Base-by-base conservation (phyloP, 2,888 invertebrate species). In the Pandemis heparana region DNA sequence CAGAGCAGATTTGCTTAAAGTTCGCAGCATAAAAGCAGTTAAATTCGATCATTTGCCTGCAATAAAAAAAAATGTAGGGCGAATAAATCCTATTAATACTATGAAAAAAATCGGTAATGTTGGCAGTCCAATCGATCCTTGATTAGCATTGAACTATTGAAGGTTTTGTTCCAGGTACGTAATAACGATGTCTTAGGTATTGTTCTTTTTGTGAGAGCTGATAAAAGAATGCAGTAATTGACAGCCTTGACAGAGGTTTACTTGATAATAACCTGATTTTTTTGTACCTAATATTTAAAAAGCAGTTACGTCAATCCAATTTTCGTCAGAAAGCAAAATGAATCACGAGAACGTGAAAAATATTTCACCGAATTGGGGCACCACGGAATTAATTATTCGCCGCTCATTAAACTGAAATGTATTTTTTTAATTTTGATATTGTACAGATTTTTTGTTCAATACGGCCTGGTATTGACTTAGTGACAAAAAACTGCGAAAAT, bases 11-110 rank as follows among this genome's bases (percentile, higher is more conserved):
- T 53, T 16, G 65, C 39, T 53, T 53, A 43, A 59, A 59, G 59
- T 67, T 48, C 14, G 14, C 70, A n/a, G 53, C 53, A 46, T 63
- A 56, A 63, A 70, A 63, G 38, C 41, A n/a, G 70, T 66, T 71
- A 56, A 32, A 53, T 64, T 38, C 16, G 38, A 62, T 69, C 60
- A 53, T 71, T 75, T 65, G 71, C 38, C 46, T 9, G 59, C 59
- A 51, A 71, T 66, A 74, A 76, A 76, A 74, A 76, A 71, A 51
- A 69, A 70, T 73, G 61, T 75, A 70, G 76, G 72, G 23, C 41
- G 62, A 39, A 60, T 38, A 69, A 74, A 69, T 61, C 48, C 69
- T 51, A 61, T 69, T 61, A 61, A 39, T 46, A 48, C 16, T 14
- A 48, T 9, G 59, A 16, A 16, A 48, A 32, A 61, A 38, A 46